A percentile compares a stretch with the other conserved stretches of the same genome.
phyloP scores from a whole-genome alignment of 2,113 vertebrate genomes.

The Anhinga anhinga region DNA sequence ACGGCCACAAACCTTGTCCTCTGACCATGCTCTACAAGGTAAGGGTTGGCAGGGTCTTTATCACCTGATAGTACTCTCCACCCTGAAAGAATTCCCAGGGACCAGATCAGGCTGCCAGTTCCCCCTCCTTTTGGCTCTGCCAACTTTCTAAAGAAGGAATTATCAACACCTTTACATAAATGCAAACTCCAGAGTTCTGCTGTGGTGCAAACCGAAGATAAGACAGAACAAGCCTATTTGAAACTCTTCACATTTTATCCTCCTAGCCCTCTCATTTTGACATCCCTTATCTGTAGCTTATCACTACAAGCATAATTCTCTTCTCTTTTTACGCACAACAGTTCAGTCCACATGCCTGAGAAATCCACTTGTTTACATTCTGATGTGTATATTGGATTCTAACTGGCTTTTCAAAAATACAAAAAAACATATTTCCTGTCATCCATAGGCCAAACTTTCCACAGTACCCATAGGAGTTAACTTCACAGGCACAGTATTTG shows the following conservation, averaged over 20 bases:
- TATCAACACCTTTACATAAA: background rate
- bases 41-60: background rate
- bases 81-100: background rate
- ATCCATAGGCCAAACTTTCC: background rate
- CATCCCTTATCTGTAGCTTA: background rate
- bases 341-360: background rate
- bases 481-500: background rate
- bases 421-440: background rate
- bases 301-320: background rate
- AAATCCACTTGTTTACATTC: background rate
- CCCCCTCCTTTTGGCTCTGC: background rate
- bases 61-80: background rate
- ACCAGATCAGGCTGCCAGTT: background rate
- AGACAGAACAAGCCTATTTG: background rate
- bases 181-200: background rate
- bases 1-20: background rate
- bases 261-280: background rate
- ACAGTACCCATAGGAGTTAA: background rate
- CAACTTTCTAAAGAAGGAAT: background rate
- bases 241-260: background rate
- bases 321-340: background rate
- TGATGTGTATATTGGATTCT: background rate
- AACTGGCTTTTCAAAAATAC: background rate
- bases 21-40: background rate
- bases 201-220: background rate